Percentiles rank a stretch among this genome's conserved stretches.
These are phyloP conservation scores for Eretmocerus hayati DNA, from an alignment of 2,888 invertebrate genomes.

Conservation along the genomic window DNA sequence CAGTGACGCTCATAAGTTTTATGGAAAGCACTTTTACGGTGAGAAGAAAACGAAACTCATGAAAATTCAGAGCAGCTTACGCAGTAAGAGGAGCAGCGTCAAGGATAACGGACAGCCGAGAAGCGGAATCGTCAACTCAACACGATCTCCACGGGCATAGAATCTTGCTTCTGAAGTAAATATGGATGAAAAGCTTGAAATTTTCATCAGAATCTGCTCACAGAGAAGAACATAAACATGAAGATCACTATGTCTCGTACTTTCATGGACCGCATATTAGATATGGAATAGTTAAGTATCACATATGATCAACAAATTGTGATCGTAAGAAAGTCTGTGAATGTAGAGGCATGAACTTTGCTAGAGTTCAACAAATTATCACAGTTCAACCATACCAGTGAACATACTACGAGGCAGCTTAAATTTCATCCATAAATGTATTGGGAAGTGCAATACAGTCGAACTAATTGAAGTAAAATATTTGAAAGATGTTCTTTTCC, in stretches of 20 bases:
- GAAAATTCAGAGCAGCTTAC: background rate
- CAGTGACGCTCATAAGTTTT: background rate
- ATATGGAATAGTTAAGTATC: background rate
- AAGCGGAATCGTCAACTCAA: background rate
- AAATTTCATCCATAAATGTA: background rate
- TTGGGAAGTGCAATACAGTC: background rate
- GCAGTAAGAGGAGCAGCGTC: background rate
- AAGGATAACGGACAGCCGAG: background rate
- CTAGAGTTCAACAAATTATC: background rate
- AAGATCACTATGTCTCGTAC: background rate
- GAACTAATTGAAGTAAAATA: background rate
- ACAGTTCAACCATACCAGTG: background rate
- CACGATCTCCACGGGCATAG: background rate
- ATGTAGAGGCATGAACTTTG: background rate
- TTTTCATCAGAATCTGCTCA: background rate
- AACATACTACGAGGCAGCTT: background rate
- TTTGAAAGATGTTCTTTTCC: background rate
- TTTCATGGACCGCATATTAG: background rate
- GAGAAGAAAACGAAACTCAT: background rate
- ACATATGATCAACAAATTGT: background rate
- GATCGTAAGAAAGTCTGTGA: background rate
- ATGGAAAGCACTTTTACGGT: background rate
- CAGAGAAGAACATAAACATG: background rate
- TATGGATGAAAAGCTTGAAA: background rate
- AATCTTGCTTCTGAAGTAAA: background rate